Evolutionary conservation across 2,797 vertebrate species (phyloP).

Genomic region (Dromococcyx pavoninus): DNA sequence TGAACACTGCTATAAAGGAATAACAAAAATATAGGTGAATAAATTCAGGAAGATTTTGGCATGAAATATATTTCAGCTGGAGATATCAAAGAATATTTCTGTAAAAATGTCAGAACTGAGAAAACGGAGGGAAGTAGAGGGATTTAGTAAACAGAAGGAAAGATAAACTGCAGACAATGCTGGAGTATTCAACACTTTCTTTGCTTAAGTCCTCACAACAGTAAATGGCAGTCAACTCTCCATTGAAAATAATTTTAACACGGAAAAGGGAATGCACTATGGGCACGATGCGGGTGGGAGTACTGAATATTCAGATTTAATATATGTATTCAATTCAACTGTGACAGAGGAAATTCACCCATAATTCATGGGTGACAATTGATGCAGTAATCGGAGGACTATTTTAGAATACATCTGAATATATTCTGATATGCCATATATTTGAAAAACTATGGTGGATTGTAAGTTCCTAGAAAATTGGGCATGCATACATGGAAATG

Average conservation of each 20-base stretch:
- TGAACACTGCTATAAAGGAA: neutral
- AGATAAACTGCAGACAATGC: neutral
- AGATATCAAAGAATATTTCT: neutral
- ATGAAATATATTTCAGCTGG: neutral
- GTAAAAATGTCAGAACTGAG: neutral
- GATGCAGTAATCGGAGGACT: neutral
- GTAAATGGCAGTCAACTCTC: neutral
- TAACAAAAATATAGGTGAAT: neutral
- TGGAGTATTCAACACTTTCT: neutral
- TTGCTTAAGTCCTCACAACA: neutral
- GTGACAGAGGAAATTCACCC: neutral
- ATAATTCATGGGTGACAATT: neutral
- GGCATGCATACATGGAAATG: neutral
- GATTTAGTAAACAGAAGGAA: neutral
- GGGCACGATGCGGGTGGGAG: neutral
- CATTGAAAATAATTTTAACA: neutral
- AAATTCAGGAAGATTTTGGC: neutral
- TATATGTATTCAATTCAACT: neutral
- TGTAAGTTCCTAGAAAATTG: neutral
- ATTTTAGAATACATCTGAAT: slow-evolving; percentile 9
- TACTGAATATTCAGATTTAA: neutral
- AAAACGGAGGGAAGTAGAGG: neutral
- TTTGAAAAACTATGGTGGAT: neutral
- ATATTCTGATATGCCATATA: neutral
- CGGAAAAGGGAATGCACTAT: neutral